phyloP scores from a whole-genome alignment of 2,797 vertebrate genomes.

The Bradypodion ventrale region DNA sequence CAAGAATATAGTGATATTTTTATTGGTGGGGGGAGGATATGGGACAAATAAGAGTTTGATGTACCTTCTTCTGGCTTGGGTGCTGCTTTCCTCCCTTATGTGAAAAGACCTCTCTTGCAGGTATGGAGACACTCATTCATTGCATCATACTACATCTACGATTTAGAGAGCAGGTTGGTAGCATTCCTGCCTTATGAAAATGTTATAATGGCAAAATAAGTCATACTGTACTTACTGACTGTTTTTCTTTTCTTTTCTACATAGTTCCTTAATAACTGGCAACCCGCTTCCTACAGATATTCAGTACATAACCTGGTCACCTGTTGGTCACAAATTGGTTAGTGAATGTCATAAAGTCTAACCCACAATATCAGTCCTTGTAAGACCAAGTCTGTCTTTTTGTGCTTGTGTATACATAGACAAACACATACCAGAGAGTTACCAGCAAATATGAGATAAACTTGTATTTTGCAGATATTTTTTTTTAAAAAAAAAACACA shows the following conservation, averaged over 20 bases:
- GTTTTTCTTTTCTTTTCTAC: constrained; percentile 47
- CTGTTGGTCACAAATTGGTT: constrained; percentile 80
- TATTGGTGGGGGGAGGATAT: not conserved
- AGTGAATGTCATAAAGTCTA: constrained; percentile 57
- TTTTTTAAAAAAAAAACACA: too few species aligned
- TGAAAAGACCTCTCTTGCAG: constrained; percentile 69
- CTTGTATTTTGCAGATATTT: not conserved
- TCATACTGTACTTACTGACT: constrained; percentile 35
- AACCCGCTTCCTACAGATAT: constrained; percentile 67
- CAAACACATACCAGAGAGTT: not conserved
- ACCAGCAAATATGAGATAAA: not conserved
- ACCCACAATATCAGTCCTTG: not conserved
- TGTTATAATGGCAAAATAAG: constrained; percentile 29
- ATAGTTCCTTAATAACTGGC: constrained; percentile 59
- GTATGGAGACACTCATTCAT: constrained; percentile 81
- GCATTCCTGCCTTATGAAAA: constrained; percentile 21
- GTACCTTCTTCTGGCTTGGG: not conserved
- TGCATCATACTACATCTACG: constrained; percentile 78
- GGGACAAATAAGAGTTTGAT: not conserved
- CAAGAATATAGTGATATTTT: not conserved
- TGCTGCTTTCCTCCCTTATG: constrained; percentile 26
- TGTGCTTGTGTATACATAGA: not conserved
- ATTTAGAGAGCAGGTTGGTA: constrained; percentile 74
- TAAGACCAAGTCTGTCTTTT: not conserved
- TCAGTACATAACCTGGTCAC: constrained; percentile 80